Percentiles rank a stretch among this genome's conserved stretches.
phyloP scores from a whole-genome alignment of 23 tunicate species.

The Ciona savignyi region DNA sequence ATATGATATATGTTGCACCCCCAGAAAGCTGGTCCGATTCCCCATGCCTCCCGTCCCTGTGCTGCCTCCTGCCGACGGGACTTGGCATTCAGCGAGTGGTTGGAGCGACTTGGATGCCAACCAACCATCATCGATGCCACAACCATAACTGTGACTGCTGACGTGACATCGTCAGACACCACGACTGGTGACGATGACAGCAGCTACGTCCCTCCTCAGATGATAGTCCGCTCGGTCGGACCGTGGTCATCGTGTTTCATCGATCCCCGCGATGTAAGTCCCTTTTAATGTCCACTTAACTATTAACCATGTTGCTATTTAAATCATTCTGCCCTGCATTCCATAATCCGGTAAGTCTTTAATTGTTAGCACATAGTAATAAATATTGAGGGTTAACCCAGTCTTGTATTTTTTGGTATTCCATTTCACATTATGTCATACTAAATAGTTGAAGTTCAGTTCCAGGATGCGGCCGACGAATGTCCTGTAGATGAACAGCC shows the following conservation, averaged over 20 bases:
- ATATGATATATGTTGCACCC: too few species aligned
- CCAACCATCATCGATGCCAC: conserved; percentile 12
- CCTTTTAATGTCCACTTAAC: too few species aligned
- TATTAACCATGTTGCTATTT: too few species aligned
- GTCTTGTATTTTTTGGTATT: too few species aligned
- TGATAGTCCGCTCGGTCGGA: conserved; percentile 37
- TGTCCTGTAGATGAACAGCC: background rate
- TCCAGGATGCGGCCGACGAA: background rate
- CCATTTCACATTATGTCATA: too few species aligned
- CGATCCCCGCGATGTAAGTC: conserved; percentile 13
- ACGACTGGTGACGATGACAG: conserved; percentile 1
- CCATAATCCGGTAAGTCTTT: too few species aligned
- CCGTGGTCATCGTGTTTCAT: conserved; percentile 78
- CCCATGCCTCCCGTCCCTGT: conserved; percentile 40
- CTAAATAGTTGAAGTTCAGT: too few species aligned
- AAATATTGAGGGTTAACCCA: too few species aligned
- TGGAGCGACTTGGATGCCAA: conserved; percentile 24
- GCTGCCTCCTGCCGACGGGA: conserved; percentile 25
- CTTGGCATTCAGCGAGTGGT: conserved; percentile 33
- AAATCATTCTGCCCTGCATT: too few species aligned
- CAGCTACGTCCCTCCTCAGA: conserved; percentile 13
- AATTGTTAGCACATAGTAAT: too few species aligned
- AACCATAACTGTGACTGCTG: conserved; percentile 3
- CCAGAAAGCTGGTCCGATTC: conserved; percentile 10
- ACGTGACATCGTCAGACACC: conserved; percentile 2